Base-by-base conservation (phyloP, 2,888 invertebrate species). In the Andrena chrysosceles region DNA sequence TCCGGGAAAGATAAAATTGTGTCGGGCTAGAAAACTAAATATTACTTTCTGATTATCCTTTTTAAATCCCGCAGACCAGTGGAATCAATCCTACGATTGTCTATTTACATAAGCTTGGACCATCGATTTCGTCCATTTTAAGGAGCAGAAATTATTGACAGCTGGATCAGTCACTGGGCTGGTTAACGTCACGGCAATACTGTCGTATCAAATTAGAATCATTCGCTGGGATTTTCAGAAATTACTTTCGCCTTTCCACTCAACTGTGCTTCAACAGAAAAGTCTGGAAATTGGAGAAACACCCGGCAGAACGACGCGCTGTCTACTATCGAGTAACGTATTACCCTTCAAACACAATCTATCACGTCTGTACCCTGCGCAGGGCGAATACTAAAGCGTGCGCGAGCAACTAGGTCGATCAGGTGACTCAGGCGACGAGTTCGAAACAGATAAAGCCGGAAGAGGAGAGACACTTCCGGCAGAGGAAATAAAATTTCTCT, bases 401-500 rank as follows among this genome's bases (percentile, higher is more conserved):
- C 62, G 31, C 49, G 54, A 13, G 60, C 49, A 76, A 68, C 56
- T 77, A 66, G 75, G 71, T 85, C 76, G 73, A 64, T 74, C 75
- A 78, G 77, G 69, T 75, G 84, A 80, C 66, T 76, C 72, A 62
- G 33, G 56, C 72, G 73, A 87, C 80, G 84, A 84, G 85, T 72
- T 63, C 52, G 73, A 76, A 82, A 89, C 75, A 87, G 75, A 87
- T 86, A 83, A 85, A 89, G 78, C 69, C 60, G 71, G 78, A 83
- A 81, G 71, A 42, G 73, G 80, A 79, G 82, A 86, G 80, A 83
- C 67, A 82, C 85, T 77, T 56, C 87, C 82, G 78, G 60, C 70
- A 79, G 78, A 83, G 83, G 75, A 89, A 90, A 90, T 89, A 90
- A 91, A 89, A 90, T 90, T 90, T 86, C 85, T 83, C 84, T 80